Evolutionary conservation across 1,140 invertebrate genomes (phyloP), one percentile per base, ranked within the genome.

Genomic region (Zaprionus inermis): DNA sequence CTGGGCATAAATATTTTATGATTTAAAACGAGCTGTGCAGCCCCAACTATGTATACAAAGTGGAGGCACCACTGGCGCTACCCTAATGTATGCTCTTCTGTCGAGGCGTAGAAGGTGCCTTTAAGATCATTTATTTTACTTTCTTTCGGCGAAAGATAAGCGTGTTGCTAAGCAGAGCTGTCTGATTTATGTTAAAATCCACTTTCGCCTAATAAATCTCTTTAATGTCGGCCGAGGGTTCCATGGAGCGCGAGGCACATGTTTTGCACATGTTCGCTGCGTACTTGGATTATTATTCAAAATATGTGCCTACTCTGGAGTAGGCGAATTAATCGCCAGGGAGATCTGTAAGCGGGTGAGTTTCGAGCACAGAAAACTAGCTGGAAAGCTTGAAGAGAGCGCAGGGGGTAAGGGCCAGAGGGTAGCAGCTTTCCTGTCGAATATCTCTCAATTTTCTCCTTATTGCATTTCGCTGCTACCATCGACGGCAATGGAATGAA

Each of bases 151-250:
- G 54, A 10, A 49, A 75, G 61, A 65, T 75, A 55, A 51, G 61
- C 34, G 52, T 55, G 49, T 68, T 72, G 41, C 64, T 72, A 59
- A 56, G 55, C 68, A 57, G 69, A 57, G 69, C 69, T 68, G 51
- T 69, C 77, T 79, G 77, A 79, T 79, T 79, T 79, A 79, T 79
- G 77, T 56, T 77, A 73, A 77, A 76, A 77, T 77, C 74, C 70
- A 77, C 77, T 79, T 79, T 73, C 55, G 38, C 28, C 69, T 60
- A 57, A 79, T 79, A 79, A 79, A 73, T 79, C 77, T 69, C 34
- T 72, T 79, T 69, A 69, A 79, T 77, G 77, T 68, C 63, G 28
- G 11, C 30, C 69, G 41, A 32, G 24, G 24, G 5, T 28, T 28
- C 24, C 73, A 12, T 12, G 28, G 5, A 44, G n/a, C 5, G 24